phyloP scores from a whole-genome alignment of 2,797 vertebrate species.

The Ctenochaetus hawaiiensis region DNA sequence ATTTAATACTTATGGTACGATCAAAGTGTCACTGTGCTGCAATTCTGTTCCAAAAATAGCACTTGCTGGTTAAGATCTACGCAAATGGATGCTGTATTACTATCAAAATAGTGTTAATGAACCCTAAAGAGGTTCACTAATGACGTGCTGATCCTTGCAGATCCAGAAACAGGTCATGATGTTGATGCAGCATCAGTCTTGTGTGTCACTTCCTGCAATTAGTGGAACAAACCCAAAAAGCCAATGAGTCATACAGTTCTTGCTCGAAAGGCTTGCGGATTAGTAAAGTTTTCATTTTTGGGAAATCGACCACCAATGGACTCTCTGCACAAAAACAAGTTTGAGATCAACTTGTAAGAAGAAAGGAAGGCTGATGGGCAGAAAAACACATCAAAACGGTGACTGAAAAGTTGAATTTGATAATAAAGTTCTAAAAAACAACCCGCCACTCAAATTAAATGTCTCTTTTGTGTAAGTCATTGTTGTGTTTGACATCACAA shows the following conservation, averaged over 20 bases:
- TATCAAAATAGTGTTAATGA: conserved; percentile 66
- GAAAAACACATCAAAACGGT: conserved; percentile 1
- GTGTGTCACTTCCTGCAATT: conserved; percentile 76
- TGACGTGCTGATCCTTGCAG: conserved; percentile 41
- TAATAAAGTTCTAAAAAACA: background rate
- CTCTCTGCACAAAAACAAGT: background rate
- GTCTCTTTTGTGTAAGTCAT: conserved; percentile 1
- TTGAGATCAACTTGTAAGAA: background rate
- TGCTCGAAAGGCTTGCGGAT: conserved; percentile 19
- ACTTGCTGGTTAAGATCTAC: conserved; percentile 29
- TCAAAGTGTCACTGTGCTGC: conserved; percentile 43
- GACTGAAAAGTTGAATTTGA: background rate
- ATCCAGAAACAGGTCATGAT: conserved; percentile 52
- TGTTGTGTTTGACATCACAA: conserved; percentile 34
- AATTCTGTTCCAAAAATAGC: conserved; percentile 58
- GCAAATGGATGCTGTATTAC: conserved; percentile 41
- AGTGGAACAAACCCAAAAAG: conserved; percentile 66
- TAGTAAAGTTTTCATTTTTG: conserved; percentile 1
- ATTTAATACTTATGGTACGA: conserved; percentile 43
- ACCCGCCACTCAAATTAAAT: conserved; percentile 4
- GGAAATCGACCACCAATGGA: conserved; percentile 14
- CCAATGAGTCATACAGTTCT: conserved; percentile 43
- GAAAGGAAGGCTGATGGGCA: background rate
- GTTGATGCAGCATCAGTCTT: conserved; percentile 62
- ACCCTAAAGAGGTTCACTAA: conserved; percentile 56